Conservation (phyloP, 1,140 invertebrate species). For the Drosophila subpulchrella region DNA sequence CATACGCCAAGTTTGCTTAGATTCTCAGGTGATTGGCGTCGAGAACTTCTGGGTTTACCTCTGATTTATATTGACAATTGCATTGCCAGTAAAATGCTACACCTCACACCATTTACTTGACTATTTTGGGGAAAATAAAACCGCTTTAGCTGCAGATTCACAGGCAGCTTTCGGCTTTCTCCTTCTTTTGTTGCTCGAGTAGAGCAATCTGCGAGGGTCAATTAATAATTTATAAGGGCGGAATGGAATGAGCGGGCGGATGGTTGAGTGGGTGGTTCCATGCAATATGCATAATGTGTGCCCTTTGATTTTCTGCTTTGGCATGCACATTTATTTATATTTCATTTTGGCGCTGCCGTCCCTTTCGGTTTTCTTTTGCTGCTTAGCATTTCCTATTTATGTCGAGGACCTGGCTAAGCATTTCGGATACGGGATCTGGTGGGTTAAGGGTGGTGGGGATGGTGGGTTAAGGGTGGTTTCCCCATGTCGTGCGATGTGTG, state of each 20-base stretch:
- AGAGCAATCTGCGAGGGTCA: conserved; percentile 31
- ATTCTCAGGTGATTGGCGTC: conserved; percentile 24
- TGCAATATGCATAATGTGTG: conserved; percentile 79
- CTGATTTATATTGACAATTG: conserved; percentile 57
- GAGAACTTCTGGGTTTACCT: conserved; percentile 20
- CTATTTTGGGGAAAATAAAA: conserved; percentile 1
- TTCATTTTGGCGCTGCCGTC: conserved; percentile 61
- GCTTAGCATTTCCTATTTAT: conserved; percentile 72
- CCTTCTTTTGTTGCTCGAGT: not conserved
- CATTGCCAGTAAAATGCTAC: conserved; percentile 21
- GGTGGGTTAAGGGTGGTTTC: not conserved
- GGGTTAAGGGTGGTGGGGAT: not conserved
- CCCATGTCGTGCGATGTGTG: not conserved
- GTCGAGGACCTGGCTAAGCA: conserved; percentile 66
- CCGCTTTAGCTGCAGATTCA: conserved; percentile 1
- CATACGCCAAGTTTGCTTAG: conserved; percentile 22
- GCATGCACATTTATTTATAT: conserved; percentile 78
- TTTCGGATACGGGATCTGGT: conserved; percentile 44
- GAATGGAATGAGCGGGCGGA: not conserved
- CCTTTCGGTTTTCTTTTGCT: conserved; percentile 45
- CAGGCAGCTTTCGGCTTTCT: not conserved
- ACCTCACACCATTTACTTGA: not conserved
- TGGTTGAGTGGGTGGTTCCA: conserved; percentile 27
- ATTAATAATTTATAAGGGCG: conserved; percentile 53
- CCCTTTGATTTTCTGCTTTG: conserved; percentile 73